Evolutionary conservation across 2,888 invertebrate genomes (phyloP), one percentile per base, ranked within the genome.

Genomic region (Plagiodera versicolora): DNA sequence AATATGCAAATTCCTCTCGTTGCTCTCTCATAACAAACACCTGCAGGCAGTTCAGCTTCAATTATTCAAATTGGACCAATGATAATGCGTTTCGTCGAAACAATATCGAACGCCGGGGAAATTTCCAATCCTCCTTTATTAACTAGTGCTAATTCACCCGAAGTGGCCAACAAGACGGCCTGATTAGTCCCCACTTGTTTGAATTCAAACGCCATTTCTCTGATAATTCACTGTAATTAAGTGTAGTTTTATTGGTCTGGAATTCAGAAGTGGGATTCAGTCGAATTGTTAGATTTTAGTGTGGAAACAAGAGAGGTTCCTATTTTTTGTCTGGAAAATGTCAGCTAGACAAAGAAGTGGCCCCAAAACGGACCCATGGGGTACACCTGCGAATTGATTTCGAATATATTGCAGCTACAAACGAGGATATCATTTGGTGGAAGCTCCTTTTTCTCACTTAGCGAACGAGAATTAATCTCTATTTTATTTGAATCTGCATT

Each of bases 151-250:
- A n/a, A n/a, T n/a, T n/a, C n/a, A n/a, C n/a, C n/a, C n/a, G n/a
- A n/a, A n/a, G n/a, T n/a, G n/a, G n/a, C n/a, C n/a, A n/a, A n/a
- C n/a, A n/a, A n/a, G n/a, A n/a, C n/a, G n/a, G n/a, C n/a, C n/a
- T n/a, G n/a, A n/a, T n/a, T n/a, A n/a, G n/a, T n/a, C n/a, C n/a
- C n/a, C n/a, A n/a, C n/a, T 54, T 16, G 53, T 57, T 63, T 35
- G 53, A 54, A 46, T 60, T 47, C 60, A 63, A 47, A 51, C 46
- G 57, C 56, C 30, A 50, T 63, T 63, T 60, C 51, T 44, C 48
- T 56, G 56, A 63, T 63, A 63, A 59, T 56, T 63, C 39, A 35
- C 47, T 57, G 56, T 60, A 50, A 63, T 56, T 56, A 47, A 54
- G 48, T 55, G 58, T 53, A 30, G 54, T 55, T 54, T 57, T 60